phyloP scores from a whole-genome alignment of 2,797 vertebrate species.

The Bradypus variegatus region DNA sequence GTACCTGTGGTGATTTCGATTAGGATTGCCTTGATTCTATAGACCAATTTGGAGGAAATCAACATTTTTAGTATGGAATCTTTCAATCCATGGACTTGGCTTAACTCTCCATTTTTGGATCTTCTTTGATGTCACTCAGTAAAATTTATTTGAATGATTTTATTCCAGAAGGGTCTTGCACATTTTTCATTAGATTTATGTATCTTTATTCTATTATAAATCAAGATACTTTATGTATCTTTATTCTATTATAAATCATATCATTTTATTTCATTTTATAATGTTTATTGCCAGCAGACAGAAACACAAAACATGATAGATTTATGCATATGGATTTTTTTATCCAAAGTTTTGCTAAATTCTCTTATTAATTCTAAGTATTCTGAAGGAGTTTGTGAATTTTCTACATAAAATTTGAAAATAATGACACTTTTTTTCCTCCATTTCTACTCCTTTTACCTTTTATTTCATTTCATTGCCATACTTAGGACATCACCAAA shows the following conservation, averaged over 20 bases:
- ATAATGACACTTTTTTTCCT: background rate
- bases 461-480: background rate
- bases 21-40: background rate
- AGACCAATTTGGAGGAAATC: background rate
- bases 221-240: background rate
- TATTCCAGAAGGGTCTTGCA: background rate
- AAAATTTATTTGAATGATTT: background rate
- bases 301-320: background rate
- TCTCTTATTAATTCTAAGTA: background rate
- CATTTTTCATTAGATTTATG: background rate
- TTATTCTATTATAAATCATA: background rate
- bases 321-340: background rate
- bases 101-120: background rate
- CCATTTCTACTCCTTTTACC: background rate
- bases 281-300: background rate
- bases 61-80: background rate
- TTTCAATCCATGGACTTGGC: background rate
- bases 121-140: background rate
- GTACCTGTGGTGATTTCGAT: background rate
- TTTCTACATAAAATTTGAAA: slow-evolving; percentile 19
- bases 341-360: background rate
- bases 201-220: too few relatives aligned
- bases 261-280: background rate
- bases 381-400: background rate
- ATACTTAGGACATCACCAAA: background rate